Base-by-base conservation (phyloP, 2,113 vertebrate genomes). In the Fulmarus glacialis region DNA sequence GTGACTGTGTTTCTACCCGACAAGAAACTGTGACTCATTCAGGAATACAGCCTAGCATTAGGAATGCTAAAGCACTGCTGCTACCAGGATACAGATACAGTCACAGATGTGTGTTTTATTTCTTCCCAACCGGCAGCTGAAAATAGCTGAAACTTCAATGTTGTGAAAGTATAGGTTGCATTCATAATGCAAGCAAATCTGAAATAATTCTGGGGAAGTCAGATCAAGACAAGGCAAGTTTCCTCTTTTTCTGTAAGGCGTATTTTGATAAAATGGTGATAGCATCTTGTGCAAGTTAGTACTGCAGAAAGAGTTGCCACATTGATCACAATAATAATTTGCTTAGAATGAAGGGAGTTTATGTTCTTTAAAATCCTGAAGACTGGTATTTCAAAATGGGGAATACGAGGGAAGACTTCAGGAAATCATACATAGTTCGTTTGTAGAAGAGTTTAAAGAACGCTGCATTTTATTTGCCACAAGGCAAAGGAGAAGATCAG, bases 201-300 rank as follows among this genome's bases (percentile, higher is more conserved):
- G 79, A 96, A 94, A 29, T 82, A 64, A 50, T 93, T 96, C 58
- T 82, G 38, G 27, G 71, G 48, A 91, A 92, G 47, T 92, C 47
- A 30, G 16, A 55, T 86, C 45, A 87, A 83, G 63, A 38, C 40
- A 74, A 87, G 73, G 20, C 55, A 85, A 42, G 11, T 95, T 93
- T 87, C 67, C 52, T 56, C 47, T 64, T 72, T 83, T 82, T 82
- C 43, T 63, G 27, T 55, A 64, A 52, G 42, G 22, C 53, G 0
- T 75, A 10, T 88, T 93, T 90, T 84, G 34, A 12, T 82, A 20
- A 34, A 24, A n/a, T 62, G 12, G 32, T 74, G 64, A 34, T 32
- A 84, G 27, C 2, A 10, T 73, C 53, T 91, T 27, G 9, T 42
- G 45, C 66, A 80, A 89, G 36, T 56, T 68, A 27, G 21, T 88